phyloP scores from a whole-genome alignment of 2,113 vertebrate species.

The Hypocryptadius cinnamomeus region DNA sequence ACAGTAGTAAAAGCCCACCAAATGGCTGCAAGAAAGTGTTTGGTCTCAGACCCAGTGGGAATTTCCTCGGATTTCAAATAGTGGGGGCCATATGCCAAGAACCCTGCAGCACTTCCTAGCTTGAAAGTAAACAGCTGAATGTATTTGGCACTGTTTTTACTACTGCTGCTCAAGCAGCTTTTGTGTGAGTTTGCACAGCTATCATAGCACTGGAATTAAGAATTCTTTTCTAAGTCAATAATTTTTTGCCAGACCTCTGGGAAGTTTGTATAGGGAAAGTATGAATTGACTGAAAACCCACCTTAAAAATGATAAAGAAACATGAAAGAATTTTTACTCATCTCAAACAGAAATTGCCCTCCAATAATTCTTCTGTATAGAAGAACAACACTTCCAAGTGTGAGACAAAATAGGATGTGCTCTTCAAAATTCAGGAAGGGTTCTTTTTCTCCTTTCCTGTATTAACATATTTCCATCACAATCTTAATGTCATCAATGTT shows the following conservation, averaged over 20 bases:
- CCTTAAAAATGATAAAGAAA: background rate
- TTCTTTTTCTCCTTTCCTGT: background rate
- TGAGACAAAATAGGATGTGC: background rate
- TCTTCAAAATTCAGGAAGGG: background rate
- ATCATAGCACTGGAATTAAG: background rate
- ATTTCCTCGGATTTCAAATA: constrained; percentile 36
- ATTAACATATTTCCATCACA: background rate
- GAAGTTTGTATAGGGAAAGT: background rate
- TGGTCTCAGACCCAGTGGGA: constrained; percentile 43
- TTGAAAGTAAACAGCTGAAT: constrained; percentile 26
- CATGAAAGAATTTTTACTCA: background rate
- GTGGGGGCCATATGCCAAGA: constrained; percentile 8
- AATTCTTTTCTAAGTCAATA: background rate
- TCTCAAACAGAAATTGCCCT: background rate
- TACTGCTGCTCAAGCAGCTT: background rate
- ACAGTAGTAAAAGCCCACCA: constrained; percentile 3
- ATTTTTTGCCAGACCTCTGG: background rate
- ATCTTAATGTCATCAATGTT: background rate
- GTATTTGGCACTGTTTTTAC: background rate
- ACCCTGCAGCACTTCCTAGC: constrained; percentile 8
- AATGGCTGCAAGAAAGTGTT: constrained; percentile 26
- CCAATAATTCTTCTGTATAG: background rate
- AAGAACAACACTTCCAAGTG: background rate
- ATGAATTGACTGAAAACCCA: background rate
- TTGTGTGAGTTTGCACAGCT: background rate